Conservation (phyloP, 2,113 vertebrate species). For the Eolophus roseicapilla region DNA sequence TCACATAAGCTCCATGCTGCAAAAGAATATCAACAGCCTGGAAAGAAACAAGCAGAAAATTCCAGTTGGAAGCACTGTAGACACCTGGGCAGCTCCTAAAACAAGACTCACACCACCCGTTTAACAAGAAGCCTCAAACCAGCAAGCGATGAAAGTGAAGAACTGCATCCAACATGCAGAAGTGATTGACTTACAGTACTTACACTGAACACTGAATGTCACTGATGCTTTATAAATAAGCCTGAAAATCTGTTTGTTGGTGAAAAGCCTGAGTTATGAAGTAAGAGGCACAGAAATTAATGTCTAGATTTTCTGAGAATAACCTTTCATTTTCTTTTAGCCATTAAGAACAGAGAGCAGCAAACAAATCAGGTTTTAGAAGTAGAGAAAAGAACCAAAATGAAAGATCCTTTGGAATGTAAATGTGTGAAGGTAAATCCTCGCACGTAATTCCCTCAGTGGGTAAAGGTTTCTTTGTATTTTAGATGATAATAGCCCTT, state of each 20-base stretch:
- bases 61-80: accelerated
- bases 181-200: not conserved
- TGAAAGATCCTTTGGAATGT: slow-evolving; percentile 18
- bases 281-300: not conserved
- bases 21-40: slow-evolving; percentile 87
- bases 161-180: not conserved
- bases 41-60: not conserved
- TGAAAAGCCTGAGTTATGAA: not conserved
- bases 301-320: not conserved
- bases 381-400: not conserved
- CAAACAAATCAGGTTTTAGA: not conserved
- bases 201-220: slow-evolving; percentile 14
- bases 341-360: not conserved
- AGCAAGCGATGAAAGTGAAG: not conserved
- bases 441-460: not conserved
- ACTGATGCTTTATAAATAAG: slow-evolving; percentile 22
- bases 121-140: not conserved
- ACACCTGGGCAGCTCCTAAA: not conserved
- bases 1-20: slow-evolving; percentile 89
- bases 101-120: not conserved
- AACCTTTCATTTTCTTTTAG: slow-evolving; percentile 17
- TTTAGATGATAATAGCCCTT: slow-evolving; percentile 32
- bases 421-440: slow-evolving; percentile 23
- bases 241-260: not conserved
- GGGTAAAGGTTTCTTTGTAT: slow-evolving; percentile 21